Evolutionary conservation across 2,797 vertebrate genomes (phyloP).

Genomic region (Scolopax bukidnonensis): DNA sequence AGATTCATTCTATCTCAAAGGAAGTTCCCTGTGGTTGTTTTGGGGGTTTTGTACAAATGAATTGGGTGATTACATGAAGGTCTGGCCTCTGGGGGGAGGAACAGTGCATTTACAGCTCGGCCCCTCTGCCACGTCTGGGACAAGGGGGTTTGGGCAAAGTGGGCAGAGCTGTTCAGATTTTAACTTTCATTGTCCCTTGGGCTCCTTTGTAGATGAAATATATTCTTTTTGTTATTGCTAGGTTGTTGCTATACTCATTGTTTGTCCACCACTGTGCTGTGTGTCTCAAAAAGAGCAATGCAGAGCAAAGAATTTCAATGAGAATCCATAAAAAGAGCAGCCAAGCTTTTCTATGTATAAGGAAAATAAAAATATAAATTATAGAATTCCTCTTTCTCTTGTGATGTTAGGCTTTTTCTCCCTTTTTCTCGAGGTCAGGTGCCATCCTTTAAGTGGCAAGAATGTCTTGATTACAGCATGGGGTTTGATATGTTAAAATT

Average conservation of each 20-base stretch:
- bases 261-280: not conserved
- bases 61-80: no score
- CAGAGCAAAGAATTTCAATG: not conserved
- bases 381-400: not conserved
- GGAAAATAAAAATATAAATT: not conserved
- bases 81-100: not conserved
- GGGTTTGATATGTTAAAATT: not conserved
- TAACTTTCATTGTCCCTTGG: not conserved
- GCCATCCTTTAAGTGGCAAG: not conserved
- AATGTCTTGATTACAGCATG: not conserved
- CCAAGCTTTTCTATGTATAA: not conserved
- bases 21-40: rapidly evolving
- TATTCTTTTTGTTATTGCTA: no score
- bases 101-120: not conserved
- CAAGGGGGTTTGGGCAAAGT: not conserved
- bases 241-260: rapidly evolving
- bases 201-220: not conserved
- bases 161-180: not conserved
- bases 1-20: not conserved
- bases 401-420: not conserved
- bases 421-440: not conserved
- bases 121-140: not conserved
- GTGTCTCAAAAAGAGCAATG: not conserved
- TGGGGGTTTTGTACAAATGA: not conserved
- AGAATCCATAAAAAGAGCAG: not conserved